Conservation (phyloP, 1,140 invertebrate genomes). For the Paraescarpia echinospica region DNA sequence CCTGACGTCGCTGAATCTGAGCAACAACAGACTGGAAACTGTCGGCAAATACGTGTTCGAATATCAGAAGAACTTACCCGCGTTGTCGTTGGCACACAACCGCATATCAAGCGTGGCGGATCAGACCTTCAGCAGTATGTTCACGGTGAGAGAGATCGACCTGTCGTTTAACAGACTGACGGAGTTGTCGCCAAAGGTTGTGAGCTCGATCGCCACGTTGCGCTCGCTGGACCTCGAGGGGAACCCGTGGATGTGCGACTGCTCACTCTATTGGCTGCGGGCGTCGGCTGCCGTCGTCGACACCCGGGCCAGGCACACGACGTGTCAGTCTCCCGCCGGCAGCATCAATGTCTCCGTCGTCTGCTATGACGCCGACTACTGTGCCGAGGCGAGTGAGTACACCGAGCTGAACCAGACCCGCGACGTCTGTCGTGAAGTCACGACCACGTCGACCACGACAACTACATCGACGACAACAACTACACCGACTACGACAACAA, state of each 20-base stretch:
- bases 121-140: not conserved
- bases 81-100: not conserved
- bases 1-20: constrained; percentile 63
- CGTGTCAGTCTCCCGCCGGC: not conserved
- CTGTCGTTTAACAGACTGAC: constrained; percentile 20
- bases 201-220: not conserved
- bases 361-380: constrained; percentile 1
- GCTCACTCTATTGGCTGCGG: constrained; percentile 5
- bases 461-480: not conserved
- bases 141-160: constrained; percentile 17
- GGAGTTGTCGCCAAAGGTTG: not conserved
- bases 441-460: not conserved
- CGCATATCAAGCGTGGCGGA: not conserved
- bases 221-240: constrained; percentile 5
- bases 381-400: not conserved
- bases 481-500: not conserved
- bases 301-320: not conserved
- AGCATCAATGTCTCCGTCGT: not conserved
- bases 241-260: constrained; percentile 8
- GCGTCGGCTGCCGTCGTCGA: not conserved
- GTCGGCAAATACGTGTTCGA: not conserved
- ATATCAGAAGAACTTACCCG: not conserved
- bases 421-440: constrained; percentile 1
- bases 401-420: not conserved
- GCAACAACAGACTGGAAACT: constrained; percentile 51